Base-by-base conservation (phyloP, 2,888 invertebrate species). In the Amphipyra berbera region DNA sequence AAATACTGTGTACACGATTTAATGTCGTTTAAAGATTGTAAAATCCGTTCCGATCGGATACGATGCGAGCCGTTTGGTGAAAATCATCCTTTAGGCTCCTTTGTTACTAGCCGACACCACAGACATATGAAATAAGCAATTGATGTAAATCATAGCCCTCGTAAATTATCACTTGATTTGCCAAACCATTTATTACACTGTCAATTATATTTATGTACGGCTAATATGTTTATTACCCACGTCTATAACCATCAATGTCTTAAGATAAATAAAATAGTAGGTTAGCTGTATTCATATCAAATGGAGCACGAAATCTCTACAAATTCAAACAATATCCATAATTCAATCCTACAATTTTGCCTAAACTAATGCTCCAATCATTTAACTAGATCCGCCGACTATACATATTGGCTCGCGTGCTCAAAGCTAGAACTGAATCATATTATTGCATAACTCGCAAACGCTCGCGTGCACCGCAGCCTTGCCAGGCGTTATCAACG, bases 401-500 rank as follows among this genome's bases (percentile, higher is more conserved):
- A 59, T 64, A 64, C 48, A 49, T 56, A 64, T 54, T 64, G 46
- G 64, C 71, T 87, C 68, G 84, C 84, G 77, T 83, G 80, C 61
- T 69, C 47, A 46, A 53, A 56, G 66, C 58, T 68, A 70, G 65
- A 81, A 73, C 79, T 76, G 73, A 73, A 70, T 73, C 73, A 71
- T 67, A 61, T 78, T 76, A 80, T 84, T 82, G 83, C 89, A 85
- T 88, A 89, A 89, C 79, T 65, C 73, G 78, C 81, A 70, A 83
- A 77, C 76, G 82, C 79, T 85, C 68, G 84, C 86, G 83, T 86
- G 87, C 82, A 83, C 72, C 77, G 82, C 76, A 90, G 90, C 91
- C 90, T 92, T 92, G 92, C 88, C 85, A 87, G 13, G n/a, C 87
- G 90, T 88, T 92, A 92, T 91, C 92, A 86, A 66, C 83, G 85